Percentiles rank a stretch among this genome's conserved stretches.
Conservation (phyloP, 2,113 vertebrate genomes). For the Colossoma macropomum region DNA sequence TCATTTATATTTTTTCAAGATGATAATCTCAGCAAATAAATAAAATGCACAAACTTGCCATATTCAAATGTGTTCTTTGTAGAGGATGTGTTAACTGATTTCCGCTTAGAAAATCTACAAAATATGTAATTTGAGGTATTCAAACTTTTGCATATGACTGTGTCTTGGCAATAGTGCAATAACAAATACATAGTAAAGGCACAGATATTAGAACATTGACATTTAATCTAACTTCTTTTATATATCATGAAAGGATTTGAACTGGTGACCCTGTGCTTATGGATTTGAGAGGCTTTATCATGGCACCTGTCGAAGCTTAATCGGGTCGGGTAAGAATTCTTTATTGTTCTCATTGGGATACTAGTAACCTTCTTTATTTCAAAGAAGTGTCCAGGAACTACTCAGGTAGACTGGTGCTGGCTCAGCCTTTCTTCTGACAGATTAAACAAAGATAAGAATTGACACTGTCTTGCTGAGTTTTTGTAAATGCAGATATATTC, state of each 20-base stretch:
- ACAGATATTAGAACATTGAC: neutral
- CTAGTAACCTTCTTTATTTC: neutral
- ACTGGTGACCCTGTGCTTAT: slow-evolving; percentile 9
- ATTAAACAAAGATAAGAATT: slow-evolving; percentile 35
- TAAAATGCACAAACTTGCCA: no score
- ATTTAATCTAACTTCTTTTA: neutral
- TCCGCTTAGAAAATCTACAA: no score
- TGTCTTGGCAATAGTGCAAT: neutral
- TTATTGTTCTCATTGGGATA: neutral
- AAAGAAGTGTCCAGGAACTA: neutral
- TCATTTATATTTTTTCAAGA: no score
- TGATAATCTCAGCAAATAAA: no score
- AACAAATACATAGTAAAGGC: neutral
- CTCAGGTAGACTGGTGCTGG: neutral
- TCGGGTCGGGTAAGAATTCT: neutral
- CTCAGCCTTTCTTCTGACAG: slow-evolving; percentile 36
- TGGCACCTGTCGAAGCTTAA: slow-evolving; percentile 5
- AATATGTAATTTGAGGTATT: no score
- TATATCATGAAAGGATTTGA: slow-evolving; percentile 8
- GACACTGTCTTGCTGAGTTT: slow-evolving; percentile 27
- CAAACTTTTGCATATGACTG: no score
- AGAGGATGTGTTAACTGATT: no score
- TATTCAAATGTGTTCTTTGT: no score
- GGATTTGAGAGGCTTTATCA: slow-evolving; percentile 6
- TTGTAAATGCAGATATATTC: slow-evolving; percentile 15